A percentile compares a stretch with the other conserved stretches of the same genome.
phyloP scores from a whole-genome alignment of 2,888 invertebrate genomes.

The Salpingus planirostris region DNA sequence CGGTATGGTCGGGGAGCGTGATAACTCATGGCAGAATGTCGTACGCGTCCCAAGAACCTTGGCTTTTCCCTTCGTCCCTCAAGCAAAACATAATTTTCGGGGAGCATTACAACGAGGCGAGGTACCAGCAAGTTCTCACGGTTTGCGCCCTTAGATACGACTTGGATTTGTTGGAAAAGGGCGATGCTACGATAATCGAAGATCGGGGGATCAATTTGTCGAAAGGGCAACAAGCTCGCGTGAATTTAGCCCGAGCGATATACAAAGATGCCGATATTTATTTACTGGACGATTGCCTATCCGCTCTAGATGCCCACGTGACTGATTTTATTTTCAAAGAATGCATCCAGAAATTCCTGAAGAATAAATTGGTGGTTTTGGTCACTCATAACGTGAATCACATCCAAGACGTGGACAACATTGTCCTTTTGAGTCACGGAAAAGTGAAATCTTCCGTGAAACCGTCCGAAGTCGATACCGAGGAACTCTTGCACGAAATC shows the following conservation, averaged over 20 bases:
- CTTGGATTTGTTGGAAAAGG: slow-evolving; percentile 58
- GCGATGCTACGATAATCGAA: slow-evolving; percentile 65
- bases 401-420: slow-evolving; percentile 43
- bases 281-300: slow-evolving; percentile 67
- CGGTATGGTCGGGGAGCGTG: slow-evolving; percentile 34
- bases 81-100: slow-evolving; percentile 70
- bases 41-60: slow-evolving; percentile 50
- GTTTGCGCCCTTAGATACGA: slow-evolving; percentile 55
- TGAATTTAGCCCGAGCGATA: slow-evolving; percentile 63
- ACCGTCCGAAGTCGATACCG: slow-evolving; percentile 51
- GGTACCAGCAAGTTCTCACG: slow-evolving; percentile 49
- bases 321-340: slow-evolving; percentile 58
- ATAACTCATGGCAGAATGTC: slow-evolving; percentile 43
- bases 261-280: slow-evolving; percentile 66
- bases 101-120: slow-evolving; percentile 44
- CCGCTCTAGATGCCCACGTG: slow-evolving; percentile 66
- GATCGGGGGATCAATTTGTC: slow-evolving; percentile 68
- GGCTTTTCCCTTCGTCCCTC: slow-evolving; percentile 48
- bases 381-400: slow-evolving; percentile 36
- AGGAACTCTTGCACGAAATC: slow-evolving; percentile 58
- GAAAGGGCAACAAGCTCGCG: slow-evolving; percentile 71
- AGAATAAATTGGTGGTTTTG: slow-evolving; percentile 48
- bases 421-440: slow-evolving; percentile 38
- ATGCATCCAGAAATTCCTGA: slow-evolving; percentile 52
- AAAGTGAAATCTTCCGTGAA: slow-evolving; percentile 9